A percentile compares a stretch with the other conserved stretches of the same genome.
phyloP scores from a whole-genome alignment of 1,140 invertebrate genomes.

The Laupala kohalensis region DNA sequence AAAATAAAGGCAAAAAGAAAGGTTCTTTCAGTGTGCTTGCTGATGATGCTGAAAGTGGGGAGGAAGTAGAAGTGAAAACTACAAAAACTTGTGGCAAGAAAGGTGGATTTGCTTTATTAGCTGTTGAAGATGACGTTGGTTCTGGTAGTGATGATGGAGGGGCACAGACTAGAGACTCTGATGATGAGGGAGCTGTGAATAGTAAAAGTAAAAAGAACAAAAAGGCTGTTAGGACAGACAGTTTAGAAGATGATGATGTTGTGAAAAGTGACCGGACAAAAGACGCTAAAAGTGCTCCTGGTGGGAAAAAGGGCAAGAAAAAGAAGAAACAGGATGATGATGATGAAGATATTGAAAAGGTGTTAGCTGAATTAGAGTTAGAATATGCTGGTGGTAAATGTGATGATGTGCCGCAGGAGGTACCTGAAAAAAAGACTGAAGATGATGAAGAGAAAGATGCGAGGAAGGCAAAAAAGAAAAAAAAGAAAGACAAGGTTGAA shows the following conservation, averaged over 20 bases:
- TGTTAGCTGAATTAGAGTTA: conserved; percentile 63
- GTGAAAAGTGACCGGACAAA: conserved; percentile 8
- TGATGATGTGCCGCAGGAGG: conserved; percentile 21
- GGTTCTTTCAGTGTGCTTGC: conserved; percentile 26
- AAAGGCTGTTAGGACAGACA: conserved; percentile 16
- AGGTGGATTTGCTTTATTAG: conserved; percentile 24
- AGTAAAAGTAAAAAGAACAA: conserved; percentile 15
- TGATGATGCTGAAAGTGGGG: conserved; percentile 20
- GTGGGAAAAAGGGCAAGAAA: conserved; percentile 19
- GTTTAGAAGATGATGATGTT: conserved; percentile 15
- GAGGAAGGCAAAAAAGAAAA: conserved; percentile 23
- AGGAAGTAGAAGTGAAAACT: conserved; percentile 25
- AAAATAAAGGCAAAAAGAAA: conserved; percentile 26
- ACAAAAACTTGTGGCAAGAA: conserved; percentile 20
- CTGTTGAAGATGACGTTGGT: conserved; percentile 28
- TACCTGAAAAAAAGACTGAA: conserved; percentile 13
- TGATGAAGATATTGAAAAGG: conserved; percentile 37
- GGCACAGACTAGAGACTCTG: conserved; percentile 10
- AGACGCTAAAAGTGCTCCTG: conserved; percentile 17
- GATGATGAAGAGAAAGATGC: conserved; percentile 18
- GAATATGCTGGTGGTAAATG: conserved; percentile 53
- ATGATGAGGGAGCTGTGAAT: conserved; percentile 7
- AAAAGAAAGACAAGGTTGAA: conserved; percentile 22
- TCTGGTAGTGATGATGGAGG: conserved; percentile 16
- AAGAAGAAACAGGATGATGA: conserved; percentile 27